phyloP scores from a whole-genome alignment of 1,140 invertebrate species.

The Diuraphis noxia region DNA sequence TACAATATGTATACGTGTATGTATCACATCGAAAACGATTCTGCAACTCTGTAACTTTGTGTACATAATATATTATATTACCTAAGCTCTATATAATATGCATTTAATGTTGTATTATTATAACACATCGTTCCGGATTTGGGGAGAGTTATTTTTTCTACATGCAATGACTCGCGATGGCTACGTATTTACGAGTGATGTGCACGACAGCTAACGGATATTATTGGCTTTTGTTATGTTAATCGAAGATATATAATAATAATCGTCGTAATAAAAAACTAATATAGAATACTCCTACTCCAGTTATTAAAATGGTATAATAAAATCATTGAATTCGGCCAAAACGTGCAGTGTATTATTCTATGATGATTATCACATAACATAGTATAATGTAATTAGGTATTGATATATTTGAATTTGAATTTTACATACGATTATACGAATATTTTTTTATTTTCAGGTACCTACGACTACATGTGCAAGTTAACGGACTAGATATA shows the following conservation, averaged over 20 bases:
- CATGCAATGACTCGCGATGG: background rate
- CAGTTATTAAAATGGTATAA: no score
- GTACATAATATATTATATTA: background rate
- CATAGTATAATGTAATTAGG: no score
- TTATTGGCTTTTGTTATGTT: background rate
- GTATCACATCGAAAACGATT: background rate
- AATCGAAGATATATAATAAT: background rate
- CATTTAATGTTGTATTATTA: background rate
- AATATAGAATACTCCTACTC: no score
- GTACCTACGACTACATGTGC: no score
- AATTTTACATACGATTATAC: no score
- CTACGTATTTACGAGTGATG: background rate
- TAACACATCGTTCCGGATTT: background rate
- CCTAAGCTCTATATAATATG: background rate
- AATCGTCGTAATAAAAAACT: background rate
- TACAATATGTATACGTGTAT: background rate
- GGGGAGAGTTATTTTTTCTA: background rate
- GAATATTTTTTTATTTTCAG: no score
- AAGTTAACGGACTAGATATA: no score
- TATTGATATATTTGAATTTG: no score
- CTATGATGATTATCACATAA: no score
- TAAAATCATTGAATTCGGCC: no score
- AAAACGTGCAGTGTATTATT: no score
- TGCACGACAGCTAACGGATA: background rate
- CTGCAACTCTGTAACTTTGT: background rate